Evolutionary conservation across 2,797 vertebrate genomes (phyloP), one percentile per base, ranked within the genome.

Genomic region (Geotrypetes seraphini): DNA sequence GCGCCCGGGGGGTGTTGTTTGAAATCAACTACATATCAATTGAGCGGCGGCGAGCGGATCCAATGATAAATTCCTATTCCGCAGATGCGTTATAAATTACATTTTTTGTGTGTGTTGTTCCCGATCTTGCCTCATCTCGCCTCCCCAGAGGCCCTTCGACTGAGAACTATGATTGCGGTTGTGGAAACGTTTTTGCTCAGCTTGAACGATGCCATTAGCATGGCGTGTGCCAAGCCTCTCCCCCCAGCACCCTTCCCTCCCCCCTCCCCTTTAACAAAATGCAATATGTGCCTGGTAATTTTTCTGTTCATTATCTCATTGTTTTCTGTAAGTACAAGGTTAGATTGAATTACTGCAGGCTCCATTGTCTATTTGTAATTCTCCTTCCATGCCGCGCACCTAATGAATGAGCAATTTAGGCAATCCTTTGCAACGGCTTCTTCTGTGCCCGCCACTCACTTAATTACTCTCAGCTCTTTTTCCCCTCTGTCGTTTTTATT

Each of bases 371-470:
- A 86, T 82, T 86, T 89, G 85, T 81, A 86, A 86, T 89, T 85
- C 83, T 82, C 85, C 78, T 84, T 81, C 78, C 84, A 81, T 81
- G 82, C 79, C 68, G 75, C 18, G 73, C 82, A 75, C 71, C 80
- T 95, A 96, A 96, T 96, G 85, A 95, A 96, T 95, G 91, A 85
- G 84, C 92, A 96, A 96, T 96, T 92, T 94, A 89, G 84, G 88
- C 85, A 86, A 89, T 92, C 83, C 89, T 90, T 85, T 78, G 86
- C 86, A 86, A 86, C 86, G 75, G 75, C 81, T 83, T 88, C 84
- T 91, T 89, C 85, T 88, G 78, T 79, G 82, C 84, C n/a, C n/a
- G 81, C 83, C 75, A 83, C 84, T 84, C 83, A 90, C 88, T 92
- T 94, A 93, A 96, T 96, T 96, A 96, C 91, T 88, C 81, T 82